Evolutionary conservation across 2,797 vertebrate species (phyloP), one percentile per base, ranked within the genome.

Genomic region (Remorina albescens): DNA sequence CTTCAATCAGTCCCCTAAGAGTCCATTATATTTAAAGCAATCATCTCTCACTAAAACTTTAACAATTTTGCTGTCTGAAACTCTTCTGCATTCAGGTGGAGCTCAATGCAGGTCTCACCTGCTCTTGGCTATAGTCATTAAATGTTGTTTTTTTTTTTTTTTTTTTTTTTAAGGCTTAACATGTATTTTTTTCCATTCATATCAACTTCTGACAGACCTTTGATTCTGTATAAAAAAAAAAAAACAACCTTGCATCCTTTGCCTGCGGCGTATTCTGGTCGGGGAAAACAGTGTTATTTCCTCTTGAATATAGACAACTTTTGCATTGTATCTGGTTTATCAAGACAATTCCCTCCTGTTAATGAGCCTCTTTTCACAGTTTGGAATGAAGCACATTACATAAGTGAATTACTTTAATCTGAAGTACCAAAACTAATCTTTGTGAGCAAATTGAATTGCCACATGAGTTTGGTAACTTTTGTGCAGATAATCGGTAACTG

Each of bases 1-100:
- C 59, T 65, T 28, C 21, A 36, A 10, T 18, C 18, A 67, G 66
- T 34, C 23, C n/a, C 62, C 56, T 62, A 53, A 19, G 53, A 23
- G 56, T 46, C n/a, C n/a, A 64, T 68, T 63, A 28, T 32, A 30
- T 61, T 80, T 36, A 61, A 53, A 76, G 63, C 26, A 25, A 30
- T 67, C 62, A 57, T 55, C 55, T 71, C 37, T 63, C 49, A 34
- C 51, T 1, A 30, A 57, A 50, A 8, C 15, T 39, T 56, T 37
- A 25, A 32, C 10, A 67, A 34, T 26, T 34, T 61, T 61, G 0
- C 34, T 41, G 32, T 54, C 8, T 6, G 4, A 11, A 42, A 2
- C n/a, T 37, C 18, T 37, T 79, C 66, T 60, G 26, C 6, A 44
- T 64, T 64, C 23, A 23, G 39, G 46, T 41, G 2, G 23, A 34